A percentile compares a stretch with the other conserved stretches of the same genome.
Conservation (phyloP, 2,113 vertebrate species). For the Henicopernis longicauda region DNA sequence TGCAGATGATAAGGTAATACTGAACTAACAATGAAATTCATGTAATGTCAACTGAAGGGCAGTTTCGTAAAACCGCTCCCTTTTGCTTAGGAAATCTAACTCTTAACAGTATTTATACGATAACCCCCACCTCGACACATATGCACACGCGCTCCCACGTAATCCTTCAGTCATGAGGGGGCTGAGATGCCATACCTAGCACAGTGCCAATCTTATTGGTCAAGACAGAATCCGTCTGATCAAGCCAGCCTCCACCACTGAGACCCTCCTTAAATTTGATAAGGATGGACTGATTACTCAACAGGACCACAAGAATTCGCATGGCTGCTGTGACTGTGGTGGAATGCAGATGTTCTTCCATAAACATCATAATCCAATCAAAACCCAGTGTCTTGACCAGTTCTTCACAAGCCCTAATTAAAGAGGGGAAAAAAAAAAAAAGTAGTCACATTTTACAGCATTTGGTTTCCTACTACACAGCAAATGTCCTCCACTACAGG, state of each 20-base stretch:
- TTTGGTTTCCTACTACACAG: neutral
- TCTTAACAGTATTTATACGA: neutral
- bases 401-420: conserved; percentile 92
- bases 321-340: conserved; percentile 91
- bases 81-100: neutral
- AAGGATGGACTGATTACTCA: conserved; percentile 90
- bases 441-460: neutral
- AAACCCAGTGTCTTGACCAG: conserved; percentile 91
- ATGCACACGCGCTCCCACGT: fast-evolving
- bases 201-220: conserved; percentile 98
- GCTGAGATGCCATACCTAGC: conserved; percentile 79
- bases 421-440: neutral
- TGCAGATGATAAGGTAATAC: neutral
- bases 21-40: neutral
- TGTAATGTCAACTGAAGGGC: neutral
- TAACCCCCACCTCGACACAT: neutral
- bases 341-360: conserved; percentile 95
- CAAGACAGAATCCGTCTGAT: conserved; percentile 95
- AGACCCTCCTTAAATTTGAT: conserved; percentile 94
- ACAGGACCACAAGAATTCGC: conserved; percentile 90
- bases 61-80: neutral
- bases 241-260: conserved; percentile 94
- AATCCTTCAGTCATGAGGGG: fast-evolving
- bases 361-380: conserved; percentile 97
- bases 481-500: neutral